Conservation (phyloP, 2,113 vertebrate genomes). For the Stictonetta naevosa region DNA sequence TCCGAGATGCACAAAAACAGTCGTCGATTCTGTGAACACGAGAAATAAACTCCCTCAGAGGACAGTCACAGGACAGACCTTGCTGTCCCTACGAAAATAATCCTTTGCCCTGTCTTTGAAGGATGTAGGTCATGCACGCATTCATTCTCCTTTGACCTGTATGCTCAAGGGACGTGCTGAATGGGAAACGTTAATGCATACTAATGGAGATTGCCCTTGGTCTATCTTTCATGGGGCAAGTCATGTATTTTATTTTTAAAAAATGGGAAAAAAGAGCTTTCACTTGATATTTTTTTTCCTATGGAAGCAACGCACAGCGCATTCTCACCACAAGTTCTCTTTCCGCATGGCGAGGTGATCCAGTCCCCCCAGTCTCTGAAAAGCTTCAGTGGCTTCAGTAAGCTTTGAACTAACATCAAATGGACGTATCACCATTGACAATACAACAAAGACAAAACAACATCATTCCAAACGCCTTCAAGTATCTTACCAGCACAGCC, state of each 20-base stretch:
- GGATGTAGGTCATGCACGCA: neutral
- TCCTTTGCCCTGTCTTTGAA: neutral
- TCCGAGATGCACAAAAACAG: constrained; percentile 95
- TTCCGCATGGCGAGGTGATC: neutral
- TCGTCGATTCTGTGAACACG: constrained; percentile 88
- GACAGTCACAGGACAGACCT: neutral
- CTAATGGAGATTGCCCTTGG: constrained; percentile 39
- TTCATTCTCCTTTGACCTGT: constrained; percentile 38
- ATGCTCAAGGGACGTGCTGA: neutral
- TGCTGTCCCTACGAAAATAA: neutral
- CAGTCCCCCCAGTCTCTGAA: neutral
- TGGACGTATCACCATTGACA: neutral
- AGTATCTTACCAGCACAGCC: neutral
- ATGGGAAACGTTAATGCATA: constrained; percentile 12
- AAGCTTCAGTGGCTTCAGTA: neutral
- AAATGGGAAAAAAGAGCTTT: neutral
- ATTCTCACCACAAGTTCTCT: neutral
- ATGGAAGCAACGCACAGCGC: neutral
- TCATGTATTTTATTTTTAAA: neutral
- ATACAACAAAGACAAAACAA: constrained; percentile 14
- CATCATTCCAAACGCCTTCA: neutral
- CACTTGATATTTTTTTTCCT: neutral
- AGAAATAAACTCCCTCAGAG: constrained; percentile 1
- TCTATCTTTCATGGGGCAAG: neutral
- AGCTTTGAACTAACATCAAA: constrained; percentile 21